Evolutionary conservation across 2,113 vertebrate species (phyloP), one percentile per base, ranked within the genome.

Genomic region (Formicarius rufipectus): DNA sequence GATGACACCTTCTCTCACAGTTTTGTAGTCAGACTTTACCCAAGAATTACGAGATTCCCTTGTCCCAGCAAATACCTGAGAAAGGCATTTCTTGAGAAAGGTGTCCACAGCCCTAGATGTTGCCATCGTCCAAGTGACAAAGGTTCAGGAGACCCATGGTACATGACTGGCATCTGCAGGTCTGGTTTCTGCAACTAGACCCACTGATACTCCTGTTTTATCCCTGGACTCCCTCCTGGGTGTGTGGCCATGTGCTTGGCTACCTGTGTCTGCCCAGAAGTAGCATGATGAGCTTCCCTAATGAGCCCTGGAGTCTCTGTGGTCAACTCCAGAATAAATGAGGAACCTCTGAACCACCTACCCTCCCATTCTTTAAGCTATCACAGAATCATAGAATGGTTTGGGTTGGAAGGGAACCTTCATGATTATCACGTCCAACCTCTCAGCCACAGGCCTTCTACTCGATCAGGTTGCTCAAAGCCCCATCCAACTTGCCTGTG

Each of bases 401-500:
- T 56, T 49, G 9, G 23, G 21, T 35, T 60, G n/a, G 31, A 85
- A 24, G 9, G 44, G 24, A 45, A 39, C 10, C 31, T 59, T 14
- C 59, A 66, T 52, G 44, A 59, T 5, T 40, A 31, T 35, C 14
- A 4, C 6, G 31, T 35, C 39, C 45, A 59, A 21, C 27, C 8
- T 13, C 22, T 22, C n/a, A 35, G 56, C 22, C 75, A 20, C 5
- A 5, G 21, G n/a, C 4, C 31, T 80, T 68, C 47, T 12, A 10
- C 25, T 60, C 33, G 22, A 15, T 0, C 12, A 0, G n/a, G 25
- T 16, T 68, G 55, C 56, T 52, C 59, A 53, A 50, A 69, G 28
- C 50, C 25, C 23, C 2, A 0, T 44, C 67, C 39, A 78, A 2
- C 40, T 47, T 62, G 53, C 6, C 53, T 9, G 0, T 73, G 35